Percentiles rank a stretch among this genome's conserved stretches.
phyloP scores from a whole-genome alignment of 64 coral and sea anemone genomes.

The Pocillopora damicornis region DNA sequence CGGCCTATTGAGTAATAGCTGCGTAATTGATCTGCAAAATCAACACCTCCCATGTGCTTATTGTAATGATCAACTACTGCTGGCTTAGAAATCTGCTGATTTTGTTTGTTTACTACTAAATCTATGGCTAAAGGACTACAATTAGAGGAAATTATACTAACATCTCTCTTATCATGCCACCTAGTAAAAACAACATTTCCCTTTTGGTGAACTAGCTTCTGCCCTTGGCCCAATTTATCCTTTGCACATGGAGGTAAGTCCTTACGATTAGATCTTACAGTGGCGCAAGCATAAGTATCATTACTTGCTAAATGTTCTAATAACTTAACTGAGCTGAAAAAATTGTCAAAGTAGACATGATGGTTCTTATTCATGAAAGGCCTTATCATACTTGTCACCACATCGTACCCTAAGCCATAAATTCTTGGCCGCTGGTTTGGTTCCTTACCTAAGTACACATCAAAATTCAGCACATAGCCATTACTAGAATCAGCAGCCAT shows the following conservation, averaged over 20 bases:
- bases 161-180: background rate
- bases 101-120: background rate
- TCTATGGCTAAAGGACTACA: background rate
- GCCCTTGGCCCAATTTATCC: background rate
- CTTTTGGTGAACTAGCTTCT: background rate
- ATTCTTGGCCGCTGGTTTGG: background rate
- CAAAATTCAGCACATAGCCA: conserved; percentile 35
- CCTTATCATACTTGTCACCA: conserved; percentile 13
- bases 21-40: background rate
- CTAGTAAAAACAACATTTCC: background rate
- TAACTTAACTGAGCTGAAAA: background rate
- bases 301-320: conserved; percentile 1
- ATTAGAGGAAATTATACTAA: background rate
- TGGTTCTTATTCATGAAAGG: conserved; percentile 21
- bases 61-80: conserved; percentile 19
- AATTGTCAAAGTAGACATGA: conserved; percentile 34
- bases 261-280: background rate
- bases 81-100: background rate
- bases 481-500: conserved; percentile 49
- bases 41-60: conserved; percentile 21
- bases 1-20: conserved; percentile 1
- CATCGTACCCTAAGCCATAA: conserved; percentile 18
- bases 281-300: background rate
- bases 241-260: conserved; percentile 3
- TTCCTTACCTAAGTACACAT: conserved; percentile 49